These are phyloP conservation scores for Mesorhabditis spiculigera DNA, from an alignment of 2,888 invertebrate species.

Conservation along the genomic window DNA sequence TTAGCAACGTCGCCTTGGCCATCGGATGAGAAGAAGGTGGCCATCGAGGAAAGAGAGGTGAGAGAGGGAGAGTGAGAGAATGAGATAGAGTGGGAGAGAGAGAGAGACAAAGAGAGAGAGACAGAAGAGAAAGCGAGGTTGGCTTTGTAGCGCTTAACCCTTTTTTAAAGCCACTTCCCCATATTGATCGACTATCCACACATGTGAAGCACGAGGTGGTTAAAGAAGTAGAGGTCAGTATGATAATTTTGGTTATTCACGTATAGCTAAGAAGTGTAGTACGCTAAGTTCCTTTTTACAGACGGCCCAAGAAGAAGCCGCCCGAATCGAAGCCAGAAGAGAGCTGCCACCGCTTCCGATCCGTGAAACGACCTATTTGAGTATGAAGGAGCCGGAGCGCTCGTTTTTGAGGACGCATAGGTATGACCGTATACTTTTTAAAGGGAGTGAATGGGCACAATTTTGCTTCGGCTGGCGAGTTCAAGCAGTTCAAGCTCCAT, in stretches of 20 bases:
- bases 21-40: background rate
- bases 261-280: background rate
- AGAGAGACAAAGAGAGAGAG: too few relatives aligned
- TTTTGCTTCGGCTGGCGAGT: too few relatives aligned
- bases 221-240: background rate
- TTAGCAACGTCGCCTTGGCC: background rate
- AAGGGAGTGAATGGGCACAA: too few relatives aligned
- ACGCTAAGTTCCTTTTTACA: too few relatives aligned
- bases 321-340: background rate
- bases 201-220: background rate
- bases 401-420: conserved; percentile 6
- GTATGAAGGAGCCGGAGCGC: background rate
- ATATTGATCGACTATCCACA: background rate
- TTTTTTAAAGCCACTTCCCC: background rate
- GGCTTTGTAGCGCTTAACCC: background rate
- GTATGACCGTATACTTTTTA: background rate
- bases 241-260: background rate
- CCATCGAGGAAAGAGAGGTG: too few relatives aligned
- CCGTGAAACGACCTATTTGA: background rate
- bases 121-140: too few relatives aligned
- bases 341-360: background rate
- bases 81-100: too few relatives aligned
- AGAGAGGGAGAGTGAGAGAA: too few relatives aligned
- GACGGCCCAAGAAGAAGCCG: background rate
- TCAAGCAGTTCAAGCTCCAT: too few relatives aligned